Evolutionary conservation across 2,888 invertebrate genomes (phyloP).

Genomic region (Melitaea athalia): DNA sequence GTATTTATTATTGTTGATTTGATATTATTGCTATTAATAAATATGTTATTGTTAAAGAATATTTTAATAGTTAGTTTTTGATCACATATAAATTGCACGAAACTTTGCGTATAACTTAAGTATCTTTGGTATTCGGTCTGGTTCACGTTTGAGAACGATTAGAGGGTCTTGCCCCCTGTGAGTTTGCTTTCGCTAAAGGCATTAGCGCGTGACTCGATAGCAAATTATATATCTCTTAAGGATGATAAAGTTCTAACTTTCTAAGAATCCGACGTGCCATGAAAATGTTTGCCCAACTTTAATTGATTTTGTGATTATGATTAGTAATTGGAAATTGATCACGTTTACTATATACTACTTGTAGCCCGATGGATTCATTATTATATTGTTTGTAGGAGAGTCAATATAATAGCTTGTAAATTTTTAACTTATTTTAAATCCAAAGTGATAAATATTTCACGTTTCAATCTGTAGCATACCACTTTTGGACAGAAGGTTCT

Average conservation of each 20-base stretch:
- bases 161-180: slow-evolving; percentile 15
- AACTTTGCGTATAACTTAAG: not conserved
- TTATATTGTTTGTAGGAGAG: too few relatives aligned
- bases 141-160: slow-evolving; percentile 30
- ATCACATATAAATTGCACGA: not conserved
- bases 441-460: too few relatives aligned
- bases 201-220: slow-evolving; percentile 32
- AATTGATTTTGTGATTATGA: slow-evolving; percentile 23
- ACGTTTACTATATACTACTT: not conserved
- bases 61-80: too few relatives aligned
- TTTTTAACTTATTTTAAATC: too few relatives aligned
- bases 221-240: slow-evolving; percentile 25
- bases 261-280: slow-evolving; percentile 24
- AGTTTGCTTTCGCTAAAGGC: slow-evolving; percentile 34
- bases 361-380: not conserved
- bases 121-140: slow-evolving; percentile 20
- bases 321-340: not conserved
- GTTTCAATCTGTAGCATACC: too few relatives aligned
- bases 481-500: too few relatives aligned
- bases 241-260: slow-evolving; percentile 23
- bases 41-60: too few relatives aligned
- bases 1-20: too few relatives aligned
- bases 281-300: slow-evolving; percentile 21
- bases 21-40: too few relatives aligned
- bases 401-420: too few relatives aligned